phyloP scores from a whole-genome alignment of 2,797 vertebrate genomes.

The Selene dorsalis region DNA sequence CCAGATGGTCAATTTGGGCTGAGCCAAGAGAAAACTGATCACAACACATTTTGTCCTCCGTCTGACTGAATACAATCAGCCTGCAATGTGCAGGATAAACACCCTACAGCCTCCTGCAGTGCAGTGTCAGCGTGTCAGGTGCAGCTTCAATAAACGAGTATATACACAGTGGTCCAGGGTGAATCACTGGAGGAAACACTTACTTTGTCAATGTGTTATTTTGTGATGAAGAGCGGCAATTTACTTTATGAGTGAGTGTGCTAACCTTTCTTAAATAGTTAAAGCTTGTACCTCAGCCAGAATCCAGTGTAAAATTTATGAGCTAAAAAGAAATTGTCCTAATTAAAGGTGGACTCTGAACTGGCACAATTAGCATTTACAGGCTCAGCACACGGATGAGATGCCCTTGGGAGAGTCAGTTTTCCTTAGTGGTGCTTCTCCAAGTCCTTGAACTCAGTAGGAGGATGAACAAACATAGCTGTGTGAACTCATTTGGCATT shows the following conservation, averaged over 20 bases:
- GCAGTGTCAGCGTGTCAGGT: slow-evolving; percentile 36
- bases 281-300: neutral
- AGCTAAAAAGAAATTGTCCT: neutral
- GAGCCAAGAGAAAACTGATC: slow-evolving; percentile 66
- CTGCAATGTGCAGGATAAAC: slow-evolving; percentile 34
- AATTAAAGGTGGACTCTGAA: slow-evolving; percentile 76
- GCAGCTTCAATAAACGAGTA: slow-evolving; percentile 30
- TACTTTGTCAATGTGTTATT: neutral
- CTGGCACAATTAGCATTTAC: neutral
- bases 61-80: slow-evolving; percentile 51
- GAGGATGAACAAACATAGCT: no score
- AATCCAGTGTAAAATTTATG: no score
- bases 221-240: neutral
- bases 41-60: slow-evolving; percentile 54
- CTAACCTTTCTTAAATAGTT: no score
- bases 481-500: neutral
- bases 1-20: slow-evolving; percentile 75
- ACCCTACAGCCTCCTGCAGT: slow-evolving; percentile 39
- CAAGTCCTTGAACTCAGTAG: neutral
- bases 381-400: neutral
- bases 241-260: no score
- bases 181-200: slow-evolving; percentile 12
- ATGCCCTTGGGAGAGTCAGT: no score
- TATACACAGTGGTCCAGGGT: neutral
- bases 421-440: neutral